Percentiles rank a stretch among this genome's conserved stretches.
Evolutionary conservation across 2,888 invertebrate species (phyloP).

Genomic region (Formica aserva): DNA sequence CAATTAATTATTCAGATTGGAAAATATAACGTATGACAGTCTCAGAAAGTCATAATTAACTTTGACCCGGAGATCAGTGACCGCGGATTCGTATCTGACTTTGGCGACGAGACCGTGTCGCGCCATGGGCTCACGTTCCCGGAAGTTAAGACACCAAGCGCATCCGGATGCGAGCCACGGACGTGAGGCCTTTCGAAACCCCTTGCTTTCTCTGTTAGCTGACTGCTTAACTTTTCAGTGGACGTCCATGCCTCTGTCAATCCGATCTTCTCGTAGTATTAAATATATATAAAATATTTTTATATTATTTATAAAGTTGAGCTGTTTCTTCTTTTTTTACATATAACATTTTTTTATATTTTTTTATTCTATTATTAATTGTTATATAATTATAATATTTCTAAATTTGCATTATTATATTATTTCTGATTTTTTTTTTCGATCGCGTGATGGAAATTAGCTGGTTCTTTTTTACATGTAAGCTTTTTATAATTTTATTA

Average conservation of each 20-base stretch:
- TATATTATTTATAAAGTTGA: neutral
- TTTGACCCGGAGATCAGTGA: slow-evolving; percentile 67
- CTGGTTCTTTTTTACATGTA: neutral
- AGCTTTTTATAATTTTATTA: neutral
- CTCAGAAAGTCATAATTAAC: slow-evolving; percentile 16
- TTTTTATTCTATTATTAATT: neutral
- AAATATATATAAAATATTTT: neutral
- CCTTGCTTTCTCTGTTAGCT: slow-evolving; percentile 63
- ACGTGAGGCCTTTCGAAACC: slow-evolving; percentile 80
- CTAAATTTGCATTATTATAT: neutral
- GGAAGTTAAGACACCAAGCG: slow-evolving; percentile 83
- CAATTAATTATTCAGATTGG: neutral
- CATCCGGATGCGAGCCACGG: slow-evolving; percentile 82
- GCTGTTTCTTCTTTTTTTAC: neutral
- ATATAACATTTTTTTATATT: neutral
- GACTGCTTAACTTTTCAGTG: slow-evolving; percentile 53
- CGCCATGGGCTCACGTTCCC: slow-evolving; percentile 83
- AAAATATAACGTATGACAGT: neutral
- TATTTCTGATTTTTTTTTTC: neutral
- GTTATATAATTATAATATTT: neutral
- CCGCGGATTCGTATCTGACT: slow-evolving; percentile 67
- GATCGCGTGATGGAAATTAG: no score
- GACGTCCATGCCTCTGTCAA: slow-evolving; percentile 24
- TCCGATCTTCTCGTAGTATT: neutral
- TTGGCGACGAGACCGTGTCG: slow-evolving; percentile 69